Percentiles rank a stretch among this genome's conserved stretches.
phyloP scores from a whole-genome alignment of 2,888 invertebrate species.

The Torymus auratus region DNA sequence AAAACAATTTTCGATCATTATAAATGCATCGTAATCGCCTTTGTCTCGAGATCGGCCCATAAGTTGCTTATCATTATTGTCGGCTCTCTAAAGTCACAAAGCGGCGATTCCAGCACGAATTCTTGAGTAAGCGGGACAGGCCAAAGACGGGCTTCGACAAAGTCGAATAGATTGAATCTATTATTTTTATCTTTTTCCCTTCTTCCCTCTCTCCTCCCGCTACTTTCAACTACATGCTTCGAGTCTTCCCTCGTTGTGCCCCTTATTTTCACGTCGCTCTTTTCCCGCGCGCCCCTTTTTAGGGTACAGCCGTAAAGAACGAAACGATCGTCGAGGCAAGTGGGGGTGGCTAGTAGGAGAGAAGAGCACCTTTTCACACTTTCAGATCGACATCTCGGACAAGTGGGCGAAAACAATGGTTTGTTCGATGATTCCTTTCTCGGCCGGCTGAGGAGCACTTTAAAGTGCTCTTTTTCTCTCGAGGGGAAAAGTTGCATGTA shows the following conservation, averaged over 20 bases:
- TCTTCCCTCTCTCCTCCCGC: not conserved
- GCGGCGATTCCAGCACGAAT: not conserved
- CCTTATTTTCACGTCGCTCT: conserved; percentile 6
- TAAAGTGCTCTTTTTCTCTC: not conserved
- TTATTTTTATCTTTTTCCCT: not conserved
- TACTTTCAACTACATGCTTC: conserved; percentile 4
- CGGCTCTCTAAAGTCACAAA: not conserved
- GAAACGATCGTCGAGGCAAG: conserved; percentile 15
- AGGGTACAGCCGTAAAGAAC: conserved; percentile 10
- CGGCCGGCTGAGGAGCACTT: not conserved
- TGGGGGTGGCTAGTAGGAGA: no score
- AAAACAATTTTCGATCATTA: no score
- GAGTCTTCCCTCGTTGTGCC: not conserved
- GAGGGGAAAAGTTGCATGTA: not conserved
- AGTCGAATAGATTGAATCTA: conserved; percentile 12
- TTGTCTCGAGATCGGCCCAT: no score
- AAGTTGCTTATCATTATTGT: not conserved
- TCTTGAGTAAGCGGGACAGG: not conserved
- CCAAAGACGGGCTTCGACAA: no score
- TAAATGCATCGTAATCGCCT: no score
- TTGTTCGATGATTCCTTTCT: conserved; percentile 59
- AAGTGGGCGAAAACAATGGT: conserved; percentile 69
- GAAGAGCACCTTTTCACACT: conserved; percentile 28
- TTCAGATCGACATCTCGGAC: conserved; percentile 44
- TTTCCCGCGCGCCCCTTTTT: conserved; percentile 9